Evolutionary conservation across 2,888 invertebrate genomes (phyloP).

Genomic region (Pseudococcus longispinus): DNA sequence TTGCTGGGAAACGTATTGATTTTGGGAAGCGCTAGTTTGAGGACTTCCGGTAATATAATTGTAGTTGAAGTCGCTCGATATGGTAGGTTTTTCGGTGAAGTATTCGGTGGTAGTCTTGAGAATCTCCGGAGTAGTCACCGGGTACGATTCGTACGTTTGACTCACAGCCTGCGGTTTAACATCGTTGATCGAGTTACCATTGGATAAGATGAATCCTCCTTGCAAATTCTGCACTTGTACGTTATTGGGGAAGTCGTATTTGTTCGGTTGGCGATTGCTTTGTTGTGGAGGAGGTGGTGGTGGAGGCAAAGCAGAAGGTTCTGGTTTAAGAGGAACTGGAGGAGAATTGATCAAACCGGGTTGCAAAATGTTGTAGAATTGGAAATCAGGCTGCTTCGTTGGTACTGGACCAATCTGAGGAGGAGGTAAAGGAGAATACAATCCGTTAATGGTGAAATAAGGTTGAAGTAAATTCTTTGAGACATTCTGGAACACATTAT

Average conservation of each 20-base stretch:
- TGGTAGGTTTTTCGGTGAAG: slow-evolving; percentile 27
- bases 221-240: not conserved
- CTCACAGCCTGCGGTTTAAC: not conserved
- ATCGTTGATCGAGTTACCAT: not conserved
- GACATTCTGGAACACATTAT: slow-evolving; percentile 42
- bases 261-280: slow-evolving; percentile 2
- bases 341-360: slow-evolving; percentile 20
- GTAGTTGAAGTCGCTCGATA: slow-evolving; percentile 24
- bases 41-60: slow-evolving; percentile 45
- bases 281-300: not conserved
- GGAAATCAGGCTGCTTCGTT: slow-evolving; percentile 60
- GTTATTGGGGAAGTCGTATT: not conserved
- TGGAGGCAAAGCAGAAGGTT: slow-evolving; percentile 62
- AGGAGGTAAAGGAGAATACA: slow-evolving; percentile 44
- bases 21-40: slow-evolving; percentile 51
- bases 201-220: slow-evolving; percentile 19
- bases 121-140: slow-evolving; percentile 24
- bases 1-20: slow-evolving; percentile 45
- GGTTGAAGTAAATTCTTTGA: slow-evolving; percentile 40
- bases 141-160: not conserved
- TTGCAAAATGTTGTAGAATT: slow-evolving; percentile 42
- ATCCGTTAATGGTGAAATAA: slow-evolving; percentile 50
- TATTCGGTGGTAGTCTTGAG: slow-evolving; percentile 17
- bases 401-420: slow-evolving; percentile 62
- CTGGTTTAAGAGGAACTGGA: slow-evolving; percentile 58